Evolutionary conservation across 2,113 vertebrate species (phyloP).

Genomic region (Anoura caudifer): DNA sequence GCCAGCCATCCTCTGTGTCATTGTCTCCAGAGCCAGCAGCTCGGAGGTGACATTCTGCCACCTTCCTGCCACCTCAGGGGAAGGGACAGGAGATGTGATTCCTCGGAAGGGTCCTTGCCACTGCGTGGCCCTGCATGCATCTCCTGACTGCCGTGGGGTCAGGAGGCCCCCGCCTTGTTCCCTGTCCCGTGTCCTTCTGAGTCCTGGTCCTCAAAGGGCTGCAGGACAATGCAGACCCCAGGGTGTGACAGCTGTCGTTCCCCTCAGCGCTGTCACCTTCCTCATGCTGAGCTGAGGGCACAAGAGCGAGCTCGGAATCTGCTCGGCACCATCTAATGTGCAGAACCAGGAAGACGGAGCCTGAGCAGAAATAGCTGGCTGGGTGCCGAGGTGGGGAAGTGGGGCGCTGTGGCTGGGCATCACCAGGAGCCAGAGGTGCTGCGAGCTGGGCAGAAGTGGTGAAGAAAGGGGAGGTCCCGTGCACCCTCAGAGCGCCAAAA

Average conservation of each 20-base stretch:
- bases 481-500: neutral
- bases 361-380: rapidly evolving
- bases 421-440: neutral
- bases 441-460: rapidly evolving
- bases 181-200: neutral
- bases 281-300: rapidly evolving
- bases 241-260: neutral
- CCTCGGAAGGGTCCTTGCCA: rapidly evolving
- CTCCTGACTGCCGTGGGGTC: neutral
- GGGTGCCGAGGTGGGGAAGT: rapidly evolving
- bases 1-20: rapidly evolving
- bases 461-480: rapidly evolving
- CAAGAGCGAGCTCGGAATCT: rapidly evolving
- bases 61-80: neutral
- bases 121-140: rapidly evolving
- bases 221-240: rapidly evolving
- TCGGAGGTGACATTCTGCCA: neutral
- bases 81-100: neutral
- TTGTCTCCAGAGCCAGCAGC: rapidly evolving
- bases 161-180: neutral
- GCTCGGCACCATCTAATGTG: rapidly evolving
- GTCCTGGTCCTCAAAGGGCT: neutral
- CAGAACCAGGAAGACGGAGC: rapidly evolving
- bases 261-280: rapidly evolving
- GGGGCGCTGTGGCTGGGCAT: rapidly evolving